These are phyloP conservation scores for Solea senegalensis DNA, from an alignment of 2,113 vertebrate species.

Conservation along the genomic window DNA sequence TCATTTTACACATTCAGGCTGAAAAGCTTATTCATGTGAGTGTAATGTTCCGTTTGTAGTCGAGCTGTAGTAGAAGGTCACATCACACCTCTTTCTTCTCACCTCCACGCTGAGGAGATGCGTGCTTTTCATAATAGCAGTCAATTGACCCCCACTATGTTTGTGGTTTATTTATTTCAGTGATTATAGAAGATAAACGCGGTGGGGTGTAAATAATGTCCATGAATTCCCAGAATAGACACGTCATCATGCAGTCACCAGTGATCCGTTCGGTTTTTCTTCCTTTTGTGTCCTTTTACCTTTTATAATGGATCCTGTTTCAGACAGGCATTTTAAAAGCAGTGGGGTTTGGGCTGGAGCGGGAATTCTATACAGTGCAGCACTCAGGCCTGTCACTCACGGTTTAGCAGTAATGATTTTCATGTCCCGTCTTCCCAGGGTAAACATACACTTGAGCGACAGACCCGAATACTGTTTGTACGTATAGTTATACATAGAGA, in stretches of 20 bases:
- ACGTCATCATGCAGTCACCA: no score
- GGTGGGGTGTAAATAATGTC: no score
- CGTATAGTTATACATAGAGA: background rate
- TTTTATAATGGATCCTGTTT: conserved; percentile 13
- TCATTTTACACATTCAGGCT: conserved; percentile 9
- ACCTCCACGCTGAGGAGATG: background rate
- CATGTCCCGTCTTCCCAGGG: background rate
- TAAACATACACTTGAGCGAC: background rate
- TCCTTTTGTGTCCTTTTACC: conserved; percentile 5
- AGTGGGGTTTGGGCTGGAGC: background rate
- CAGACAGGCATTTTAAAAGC: conserved; percentile 4
- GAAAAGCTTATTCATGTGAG: background rate
- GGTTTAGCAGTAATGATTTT: conserved; percentile 21
- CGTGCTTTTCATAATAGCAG: background rate
- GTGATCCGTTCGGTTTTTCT: background rate
- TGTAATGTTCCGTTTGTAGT: background rate
- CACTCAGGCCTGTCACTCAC: conserved; percentile 28
- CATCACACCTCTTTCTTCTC: background rate
- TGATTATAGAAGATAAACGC: no score
- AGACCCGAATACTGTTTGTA: background rate
- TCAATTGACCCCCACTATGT: background rate
- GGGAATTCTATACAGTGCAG: conserved; percentile 3
- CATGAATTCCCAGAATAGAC: no score
- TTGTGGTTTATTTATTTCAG: no score
- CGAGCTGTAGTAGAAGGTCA: background rate